Percentiles rank a stretch among this genome's conserved stretches.
Evolutionary conservation across 1,140 invertebrate genomes (phyloP).

Genomic region (Anoplophora glabripennis): DNA sequence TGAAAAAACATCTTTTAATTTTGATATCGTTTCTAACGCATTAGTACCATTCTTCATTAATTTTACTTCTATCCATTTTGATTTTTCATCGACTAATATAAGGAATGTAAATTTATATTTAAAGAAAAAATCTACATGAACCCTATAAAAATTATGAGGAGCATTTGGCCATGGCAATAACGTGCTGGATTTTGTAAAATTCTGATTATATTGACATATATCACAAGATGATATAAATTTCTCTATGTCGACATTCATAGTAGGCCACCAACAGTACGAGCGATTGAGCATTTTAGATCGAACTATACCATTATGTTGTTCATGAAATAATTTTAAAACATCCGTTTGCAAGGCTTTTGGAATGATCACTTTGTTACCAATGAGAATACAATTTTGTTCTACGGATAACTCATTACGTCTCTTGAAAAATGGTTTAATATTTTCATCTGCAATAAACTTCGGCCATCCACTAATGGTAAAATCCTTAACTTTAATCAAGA

Average conservation of each 20-base stretch:
- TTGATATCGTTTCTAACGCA: neutral
- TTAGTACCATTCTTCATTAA: neutral
- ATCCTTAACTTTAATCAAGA: no score
- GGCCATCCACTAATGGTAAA: neutral
- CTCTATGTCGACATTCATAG: slow-evolving; percentile 31
- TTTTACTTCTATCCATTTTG: slow-evolving; percentile 16
- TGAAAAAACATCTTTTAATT: slow-evolving; percentile 17
- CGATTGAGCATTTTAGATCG: slow-evolving; percentile 30
- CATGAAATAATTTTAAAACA: slow-evolving; percentile 1
- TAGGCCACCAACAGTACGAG: slow-evolving; percentile 30
- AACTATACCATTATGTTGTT: slow-evolving; percentile 30
- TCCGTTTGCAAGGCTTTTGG: neutral
- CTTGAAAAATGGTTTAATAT: neutral
- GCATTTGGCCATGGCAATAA: slow-evolving; percentile 10
- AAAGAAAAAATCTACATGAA: slow-evolving; percentile 22
- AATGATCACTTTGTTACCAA: slow-evolving; percentile 1
- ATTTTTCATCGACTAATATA: slow-evolving; percentile 12
- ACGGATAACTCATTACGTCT: neutral
- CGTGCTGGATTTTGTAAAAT: slow-evolving; percentile 9
- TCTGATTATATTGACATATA: slow-evolving; percentile 32
- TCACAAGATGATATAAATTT: slow-evolving; percentile 15
- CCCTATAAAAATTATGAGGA: slow-evolving; percentile 17
- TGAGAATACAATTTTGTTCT: neutral
- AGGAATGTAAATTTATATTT: slow-evolving; percentile 11
- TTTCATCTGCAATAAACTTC: neutral